These are phyloP conservation scores for Tachina grossa DNA, from an alignment of 2,888 invertebrate species.

Conservation along the genomic window DNA sequence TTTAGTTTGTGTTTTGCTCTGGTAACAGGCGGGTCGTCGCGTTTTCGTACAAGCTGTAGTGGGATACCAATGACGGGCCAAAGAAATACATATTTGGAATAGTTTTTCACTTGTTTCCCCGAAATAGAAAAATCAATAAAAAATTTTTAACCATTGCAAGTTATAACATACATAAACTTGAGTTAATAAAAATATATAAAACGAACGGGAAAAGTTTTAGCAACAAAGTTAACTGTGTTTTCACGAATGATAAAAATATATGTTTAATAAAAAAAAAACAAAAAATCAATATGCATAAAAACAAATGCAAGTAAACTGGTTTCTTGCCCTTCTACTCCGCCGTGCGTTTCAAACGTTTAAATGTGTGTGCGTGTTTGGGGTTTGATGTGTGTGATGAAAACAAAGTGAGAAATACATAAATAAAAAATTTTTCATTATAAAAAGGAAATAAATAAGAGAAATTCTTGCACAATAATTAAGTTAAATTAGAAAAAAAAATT, in stretches of 20 bases:
- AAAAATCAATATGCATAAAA: constrained; percentile 61
- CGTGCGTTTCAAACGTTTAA: constrained; percentile 40
- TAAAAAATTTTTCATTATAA: constrained; percentile 12
- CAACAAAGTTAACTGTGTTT: constrained; percentile 22
- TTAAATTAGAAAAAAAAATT: constrained; percentile 32
- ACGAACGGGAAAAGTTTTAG: constrained; percentile 23
- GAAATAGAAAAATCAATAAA: constrained; percentile 54
- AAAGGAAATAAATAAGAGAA: constrained; percentile 45
- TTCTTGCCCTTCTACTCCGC: constrained; percentile 36
- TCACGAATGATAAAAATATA: constrained; percentile 27
- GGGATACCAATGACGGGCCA: constrained; percentile 52
- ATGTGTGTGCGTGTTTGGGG: constrained; percentile 5
- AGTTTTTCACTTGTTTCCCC: constrained; percentile 26
- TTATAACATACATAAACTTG: constrained; percentile 16
- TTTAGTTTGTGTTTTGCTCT: constrained; percentile 72
- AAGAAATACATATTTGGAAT: constrained; percentile 42
- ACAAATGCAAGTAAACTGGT: constrained; percentile 70
- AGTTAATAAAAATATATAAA: neutral
- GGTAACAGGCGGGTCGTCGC: constrained; percentile 63
- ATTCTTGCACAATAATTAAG: constrained; percentile 51
- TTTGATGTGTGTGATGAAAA: constrained; percentile 54
- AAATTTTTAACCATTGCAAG: constrained; percentile 29
- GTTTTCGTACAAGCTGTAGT: constrained; percentile 34
- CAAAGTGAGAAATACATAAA: constrained; percentile 61
- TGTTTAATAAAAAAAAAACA: constrained; percentile 47